Evolutionary conservation across 2,888 invertebrate genomes (phyloP).

Genomic region (Agonopterix heracliana): DNA sequence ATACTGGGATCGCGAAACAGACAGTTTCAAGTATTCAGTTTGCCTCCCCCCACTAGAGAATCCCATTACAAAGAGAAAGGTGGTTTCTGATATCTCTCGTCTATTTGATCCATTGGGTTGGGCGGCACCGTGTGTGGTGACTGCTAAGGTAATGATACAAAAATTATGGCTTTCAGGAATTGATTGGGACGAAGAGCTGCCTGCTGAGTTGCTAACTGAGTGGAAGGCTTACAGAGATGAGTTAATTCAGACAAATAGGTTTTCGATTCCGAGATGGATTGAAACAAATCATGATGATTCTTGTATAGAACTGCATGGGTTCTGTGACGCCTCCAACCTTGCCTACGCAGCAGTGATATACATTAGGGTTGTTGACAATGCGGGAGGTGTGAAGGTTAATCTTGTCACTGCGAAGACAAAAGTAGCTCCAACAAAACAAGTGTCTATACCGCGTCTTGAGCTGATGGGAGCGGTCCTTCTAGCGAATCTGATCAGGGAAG

Average conservation of each 20-base stretch:
- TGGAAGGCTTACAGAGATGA: neutral
- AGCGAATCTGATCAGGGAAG: slow-evolving; percentile 10
- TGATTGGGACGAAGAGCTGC: slow-evolving; percentile 8
- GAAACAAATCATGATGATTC: neutral
- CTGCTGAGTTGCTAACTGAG: slow-evolving; percentile 2
- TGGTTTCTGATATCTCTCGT: slow-evolving; percentile 3
- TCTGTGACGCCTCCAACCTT: slow-evolving; percentile 8
- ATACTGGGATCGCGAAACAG: neutral
- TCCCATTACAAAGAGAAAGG: slow-evolving; percentile 4
- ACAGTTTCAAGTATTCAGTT: neutral
- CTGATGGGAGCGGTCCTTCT: slow-evolving; percentile 7
- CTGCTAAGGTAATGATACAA: slow-evolving; percentile 8
- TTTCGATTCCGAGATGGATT: neutral
- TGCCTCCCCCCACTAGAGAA: neutral
- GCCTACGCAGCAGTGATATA: slow-evolving; percentile 13
- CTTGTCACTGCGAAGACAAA: neutral
- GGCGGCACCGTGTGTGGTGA: slow-evolving; percentile 6
- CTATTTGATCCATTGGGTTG: slow-evolving; percentile 12
- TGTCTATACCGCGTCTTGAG: slow-evolving; percentile 1
- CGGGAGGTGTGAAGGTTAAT: neutral
- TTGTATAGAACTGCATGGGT: slow-evolving; percentile 9
- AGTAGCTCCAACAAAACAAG: neutral
- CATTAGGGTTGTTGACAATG: neutral
- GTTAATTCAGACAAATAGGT: neutral
- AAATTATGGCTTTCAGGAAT: slow-evolving; percentile 7